Percentiles rank a stretch among this genome's conserved stretches.
Conservation (phyloP, 2,113 vertebrate species). For the Myanophis thanlyinensis region DNA sequence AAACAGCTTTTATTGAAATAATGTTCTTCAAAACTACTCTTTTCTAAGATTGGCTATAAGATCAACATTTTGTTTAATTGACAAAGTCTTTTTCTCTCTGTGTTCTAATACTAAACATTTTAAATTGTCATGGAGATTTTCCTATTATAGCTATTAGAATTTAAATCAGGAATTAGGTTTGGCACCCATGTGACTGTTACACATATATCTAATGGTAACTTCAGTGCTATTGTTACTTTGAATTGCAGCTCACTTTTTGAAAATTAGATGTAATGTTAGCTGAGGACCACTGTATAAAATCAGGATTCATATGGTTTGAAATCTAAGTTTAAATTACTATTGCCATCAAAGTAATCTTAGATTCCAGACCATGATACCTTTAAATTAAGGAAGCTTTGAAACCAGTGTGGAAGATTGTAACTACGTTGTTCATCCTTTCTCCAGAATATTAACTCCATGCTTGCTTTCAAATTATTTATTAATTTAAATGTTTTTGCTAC, state of each 20-base stretch:
- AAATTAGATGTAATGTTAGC: neutral
- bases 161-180: neutral
- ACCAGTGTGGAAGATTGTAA: neutral
- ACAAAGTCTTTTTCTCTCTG: neutral
- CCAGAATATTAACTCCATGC: neutral
- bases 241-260: neutral
- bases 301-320: neutral
- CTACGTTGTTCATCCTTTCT: neutral
- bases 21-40: neutral
- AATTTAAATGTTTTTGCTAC: constrained; percentile 42
- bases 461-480: neutral
- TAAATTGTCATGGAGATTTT: neutral
- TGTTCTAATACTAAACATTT: neutral
- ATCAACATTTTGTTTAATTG: neutral
- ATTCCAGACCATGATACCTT: neutral
- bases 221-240: neutral
- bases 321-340: neutral
- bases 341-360: neutral
- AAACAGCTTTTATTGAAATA: neutral
- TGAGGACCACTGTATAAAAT: neutral
- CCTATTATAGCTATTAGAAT: neutral
- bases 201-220: neutral
- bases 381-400: neutral
- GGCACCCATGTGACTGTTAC: neutral
- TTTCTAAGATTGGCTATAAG: neutral